A percentile compares a stretch with the other conserved stretches of the same genome.
phyloP scores from a whole-genome alignment of 1,140 invertebrate species.

The Adoxophyes honmai region DNA sequence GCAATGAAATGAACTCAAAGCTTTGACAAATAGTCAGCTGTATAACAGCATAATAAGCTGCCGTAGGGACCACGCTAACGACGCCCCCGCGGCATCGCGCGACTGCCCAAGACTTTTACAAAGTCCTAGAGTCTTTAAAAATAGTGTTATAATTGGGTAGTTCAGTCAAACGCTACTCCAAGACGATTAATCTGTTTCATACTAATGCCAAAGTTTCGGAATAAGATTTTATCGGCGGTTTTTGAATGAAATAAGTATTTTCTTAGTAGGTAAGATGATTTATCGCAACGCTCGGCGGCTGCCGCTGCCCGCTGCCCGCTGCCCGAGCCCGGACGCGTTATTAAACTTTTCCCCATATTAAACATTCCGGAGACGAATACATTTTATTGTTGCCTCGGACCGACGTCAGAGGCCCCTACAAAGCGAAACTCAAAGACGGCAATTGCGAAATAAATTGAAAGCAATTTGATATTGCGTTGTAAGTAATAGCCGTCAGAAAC shows the following conservation, averaged over 20 bases:
- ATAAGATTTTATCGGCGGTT: constrained; percentile 36
- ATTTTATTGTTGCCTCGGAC: constrained; percentile 76
- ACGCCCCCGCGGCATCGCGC: too few relatives aligned
- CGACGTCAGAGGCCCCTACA: constrained; percentile 74
- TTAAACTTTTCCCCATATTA: constrained; percentile 77
- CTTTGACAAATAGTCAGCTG: too few relatives aligned
- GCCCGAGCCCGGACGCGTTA: constrained; percentile 67
- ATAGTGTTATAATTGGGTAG: too few relatives aligned
- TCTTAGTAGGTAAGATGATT: constrained; percentile 71
- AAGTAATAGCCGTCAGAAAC: constrained; percentile 71
- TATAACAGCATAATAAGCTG: too few relatives aligned
- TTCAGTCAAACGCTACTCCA: too few relatives aligned
- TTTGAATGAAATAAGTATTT: constrained; percentile 71
- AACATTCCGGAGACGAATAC: constrained; percentile 77
- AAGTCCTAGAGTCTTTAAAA: too few relatives aligned
- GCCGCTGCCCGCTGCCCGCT: constrained; percentile 35
- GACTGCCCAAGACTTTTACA: too few relatives aligned
- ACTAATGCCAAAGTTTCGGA: too few relatives aligned
- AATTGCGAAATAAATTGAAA: constrained; percentile 77
- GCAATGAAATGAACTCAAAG: too few relatives aligned
- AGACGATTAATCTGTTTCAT: too few relatives aligned
- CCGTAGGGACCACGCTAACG: too few relatives aligned
- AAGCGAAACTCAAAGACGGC: constrained; percentile 77
- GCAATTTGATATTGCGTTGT: constrained; percentile 77
- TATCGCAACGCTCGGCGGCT: constrained; percentile 68